Evolutionary conservation across 2,113 vertebrate species (phyloP).

Genomic region (Malaclemys terrapin): DNA sequence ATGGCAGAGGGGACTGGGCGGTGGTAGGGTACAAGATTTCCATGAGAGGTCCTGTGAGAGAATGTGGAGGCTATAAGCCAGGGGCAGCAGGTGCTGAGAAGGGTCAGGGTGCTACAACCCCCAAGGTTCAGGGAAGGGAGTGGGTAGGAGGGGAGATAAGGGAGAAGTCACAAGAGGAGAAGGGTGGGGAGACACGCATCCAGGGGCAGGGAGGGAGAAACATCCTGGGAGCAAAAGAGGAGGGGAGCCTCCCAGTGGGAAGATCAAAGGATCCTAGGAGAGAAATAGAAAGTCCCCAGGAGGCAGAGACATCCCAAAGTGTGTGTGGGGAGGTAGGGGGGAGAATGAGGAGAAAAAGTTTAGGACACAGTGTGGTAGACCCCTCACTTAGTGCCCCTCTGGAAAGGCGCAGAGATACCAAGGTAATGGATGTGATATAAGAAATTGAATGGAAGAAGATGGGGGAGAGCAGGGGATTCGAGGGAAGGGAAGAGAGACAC

Average conservation of each 20-base stretch:
- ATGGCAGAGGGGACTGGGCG: too few species aligned
- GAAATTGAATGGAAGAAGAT: neutral
- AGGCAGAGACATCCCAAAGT: too few species aligned
- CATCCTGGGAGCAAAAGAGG: neutral
- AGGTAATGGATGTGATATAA: neutral
- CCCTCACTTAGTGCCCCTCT: neutral
- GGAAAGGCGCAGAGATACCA: neutral
- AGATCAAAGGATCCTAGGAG: neutral
- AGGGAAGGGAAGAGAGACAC: neutral
- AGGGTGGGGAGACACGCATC: neutral
- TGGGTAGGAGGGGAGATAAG: too few species aligned
- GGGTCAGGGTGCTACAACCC: too few species aligned
- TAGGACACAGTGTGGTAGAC: neutral
- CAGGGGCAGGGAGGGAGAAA: neutral
- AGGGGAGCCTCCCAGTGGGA: neutral
- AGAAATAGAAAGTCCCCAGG: neutral
- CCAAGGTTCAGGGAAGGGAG: neutral
- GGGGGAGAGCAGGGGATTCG: neutral
- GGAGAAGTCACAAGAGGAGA: neutral
- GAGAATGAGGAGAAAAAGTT: neutral
- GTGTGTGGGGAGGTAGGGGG: too few species aligned
- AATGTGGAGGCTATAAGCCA: neutral
- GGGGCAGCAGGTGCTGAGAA: neutral
- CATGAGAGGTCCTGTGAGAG: neutral
- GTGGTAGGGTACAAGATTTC: too few species aligned